Evolutionary conservation across 2,888 invertebrate genomes (phyloP).

Genomic region (Operophtera brumata): DNA sequence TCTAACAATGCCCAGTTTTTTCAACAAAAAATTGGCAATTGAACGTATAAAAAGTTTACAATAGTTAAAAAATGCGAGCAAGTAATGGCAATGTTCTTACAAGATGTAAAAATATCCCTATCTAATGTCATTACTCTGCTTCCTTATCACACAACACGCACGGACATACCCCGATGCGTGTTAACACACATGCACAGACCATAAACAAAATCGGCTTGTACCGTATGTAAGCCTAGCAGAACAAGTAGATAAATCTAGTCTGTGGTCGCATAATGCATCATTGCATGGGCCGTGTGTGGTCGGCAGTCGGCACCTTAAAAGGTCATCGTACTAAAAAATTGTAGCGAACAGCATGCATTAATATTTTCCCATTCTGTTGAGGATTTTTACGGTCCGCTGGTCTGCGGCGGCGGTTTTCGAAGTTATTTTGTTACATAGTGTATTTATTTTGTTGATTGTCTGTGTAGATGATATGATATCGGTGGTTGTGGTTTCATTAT

Average conservation of each 20-base stretch:
- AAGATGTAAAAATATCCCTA: conserved; percentile 10
- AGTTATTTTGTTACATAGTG: conserved; percentile 31
- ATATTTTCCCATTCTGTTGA: conserved; percentile 41
- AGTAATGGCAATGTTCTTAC: conserved; percentile 3
- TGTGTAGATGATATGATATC: conserved; percentile 7
- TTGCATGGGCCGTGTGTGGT: conserved; percentile 48
- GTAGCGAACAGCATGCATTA: conserved; percentile 34
- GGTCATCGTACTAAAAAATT: conserved; percentile 42
- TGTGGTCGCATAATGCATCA: conserved; percentile 51
- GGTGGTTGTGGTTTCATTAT: conserved; percentile 9
- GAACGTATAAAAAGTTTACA: not conserved
- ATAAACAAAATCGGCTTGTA: conserved; percentile 59
- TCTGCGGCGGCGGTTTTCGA: conserved; percentile 29
- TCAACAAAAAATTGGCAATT: not conserved
- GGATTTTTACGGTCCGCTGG: conserved; percentile 38
- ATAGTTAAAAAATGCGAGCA: not conserved
- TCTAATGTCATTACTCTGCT: conserved; percentile 8
- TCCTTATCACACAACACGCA: conserved; percentile 21
- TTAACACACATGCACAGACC: conserved; percentile 33
- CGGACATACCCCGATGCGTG: conserved; percentile 16
- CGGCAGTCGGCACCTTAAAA: conserved; percentile 41
- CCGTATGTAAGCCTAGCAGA: conserved; percentile 46
- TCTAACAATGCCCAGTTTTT: conserved; percentile 14
- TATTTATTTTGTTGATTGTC: conserved; percentile 32
- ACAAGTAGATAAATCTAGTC: conserved; percentile 59